Evolutionary conservation across 2,888 invertebrate genomes (phyloP), one percentile per base, ranked within the genome.

Genomic region (Scaptodrosophila latifasciaeformis): DNA sequence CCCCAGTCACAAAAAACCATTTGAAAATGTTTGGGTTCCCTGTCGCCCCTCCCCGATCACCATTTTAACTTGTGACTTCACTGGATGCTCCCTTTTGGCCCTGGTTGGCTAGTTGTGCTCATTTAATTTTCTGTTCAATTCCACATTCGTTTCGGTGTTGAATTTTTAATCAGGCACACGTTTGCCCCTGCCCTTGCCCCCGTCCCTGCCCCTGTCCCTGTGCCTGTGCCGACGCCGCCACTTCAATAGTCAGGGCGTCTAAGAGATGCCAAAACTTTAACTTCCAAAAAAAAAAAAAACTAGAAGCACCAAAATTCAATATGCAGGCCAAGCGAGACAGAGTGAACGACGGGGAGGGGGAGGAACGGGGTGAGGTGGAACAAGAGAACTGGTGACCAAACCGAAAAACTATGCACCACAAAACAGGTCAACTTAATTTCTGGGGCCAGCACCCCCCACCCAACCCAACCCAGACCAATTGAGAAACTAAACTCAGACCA

Each of bases 51-150:
- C 9, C 44, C 39, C n/a, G n/a, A n/a, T n/a, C n/a, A n/a, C n/a
- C n/a, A n/a, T n/a, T n/a, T n/a, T n/a, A n/a, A n/a, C n/a, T n/a
- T n/a, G n/a, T n/a, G n/a, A n/a, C n/a, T n/a, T n/a, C n/a, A n/a
- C n/a, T n/a, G n/a, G n/a, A n/a, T n/a, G n/a, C n/a, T n/a, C n/a
- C n/a, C n/a, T n/a, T n/a, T n/a, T n/a, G n/a, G n/a, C n/a, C n/a
- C n/a, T n/a, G n/a, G n/a, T n/a, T n/a, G n/a, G n/a, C n/a, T n/a
- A n/a, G n/a, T n/a, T n/a, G 47, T 50, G 66, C 80, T 75, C 83
- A 77, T 80, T 81, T 81, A 75, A 82, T 82, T 82, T 82, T 70
- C 78, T 68, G 81, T 80, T 82, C 83, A 82, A 82, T 83, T 74
- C 82, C 64, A 65, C 70, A 80, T 75, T 79, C 80, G 81, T 76